Base-by-base conservation (phyloP, 1,140 invertebrate genomes). In the Phymastichus coffea region DNA sequence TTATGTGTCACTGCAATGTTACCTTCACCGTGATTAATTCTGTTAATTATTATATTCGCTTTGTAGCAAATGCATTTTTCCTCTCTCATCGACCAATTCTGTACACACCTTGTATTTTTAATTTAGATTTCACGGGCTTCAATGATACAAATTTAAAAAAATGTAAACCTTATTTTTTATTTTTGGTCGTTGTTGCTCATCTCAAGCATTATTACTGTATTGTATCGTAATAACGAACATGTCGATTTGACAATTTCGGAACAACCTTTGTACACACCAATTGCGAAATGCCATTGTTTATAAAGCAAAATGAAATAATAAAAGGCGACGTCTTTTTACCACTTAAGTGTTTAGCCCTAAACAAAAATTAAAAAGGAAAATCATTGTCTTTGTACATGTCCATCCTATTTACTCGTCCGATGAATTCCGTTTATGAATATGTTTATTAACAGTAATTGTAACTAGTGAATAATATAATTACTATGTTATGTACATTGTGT, bases 401-500 rank as follows among this genome's bases (percentile, higher is more conserved):
- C 70, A 75, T 75, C 68, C 68, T 72, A 66, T 71, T 72, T 72
- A 72, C 72, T 73, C 64, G 65, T 77, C 68, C 67, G 67, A 69
- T 73, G 62, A 69, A 76, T 77, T 76, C 59, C 70, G 69, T 75
- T 75, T 68, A 66, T 59, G 49, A 71, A 66, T 66, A 68, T 69
- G 66, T 76, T 76, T 70, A 76, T 73, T 73, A 69, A 72, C 65
- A 67, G 76, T 72, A 66, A 74, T 69, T 76, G 70, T 77, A 77
- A 77, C 70, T 75, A 73, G 69, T 57, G 49, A 68, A 68, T 73
- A 75, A 53, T 67, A 71, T 65, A 70, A 74, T 72, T 72, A 69
- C 65, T 66, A 68, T 74, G 73, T 77, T 74, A 70, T 75, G 67
- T 76, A 75, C 67, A 77, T 77, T 79, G 67, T 77, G 70, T 77